Conservation (phyloP, 2,113 vertebrate species). For the Sporophila hypoxantha region DNA sequence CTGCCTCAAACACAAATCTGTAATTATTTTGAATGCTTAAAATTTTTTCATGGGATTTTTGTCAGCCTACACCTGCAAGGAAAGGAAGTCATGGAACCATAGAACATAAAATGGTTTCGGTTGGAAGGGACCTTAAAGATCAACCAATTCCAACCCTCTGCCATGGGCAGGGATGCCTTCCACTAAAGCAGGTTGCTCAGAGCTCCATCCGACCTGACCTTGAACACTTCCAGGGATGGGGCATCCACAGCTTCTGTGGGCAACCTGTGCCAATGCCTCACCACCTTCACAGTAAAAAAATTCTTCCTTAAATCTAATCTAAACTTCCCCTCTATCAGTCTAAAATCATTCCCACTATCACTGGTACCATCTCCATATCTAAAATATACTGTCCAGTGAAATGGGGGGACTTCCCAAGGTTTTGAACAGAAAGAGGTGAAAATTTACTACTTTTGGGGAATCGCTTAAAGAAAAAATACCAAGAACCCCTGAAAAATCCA, state of each 20-base stretch:
- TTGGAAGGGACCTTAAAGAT: neutral
- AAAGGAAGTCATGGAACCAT: neutral
- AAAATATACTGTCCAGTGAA: neutral
- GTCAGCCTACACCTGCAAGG: neutral
- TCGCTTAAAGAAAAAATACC: neutral
- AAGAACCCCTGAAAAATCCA: neutral
- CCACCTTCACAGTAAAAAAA: neutral
- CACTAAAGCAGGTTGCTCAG: neutral
- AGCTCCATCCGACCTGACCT: neutral
- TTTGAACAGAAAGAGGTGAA: neutral
- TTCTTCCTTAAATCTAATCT: neutral
- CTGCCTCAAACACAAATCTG: neutral
- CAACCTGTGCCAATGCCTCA: neutral
- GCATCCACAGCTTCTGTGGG: neutral
- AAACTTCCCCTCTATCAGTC: neutral
- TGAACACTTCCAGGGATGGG: neutral
- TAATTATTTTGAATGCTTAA: neutral
- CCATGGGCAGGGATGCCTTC: neutral
- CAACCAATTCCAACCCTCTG: neutral
- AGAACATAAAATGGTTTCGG: neutral
- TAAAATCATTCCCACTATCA: neutral
- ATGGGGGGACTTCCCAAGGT: neutral
- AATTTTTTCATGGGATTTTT: neutral
- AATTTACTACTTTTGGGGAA: neutral
- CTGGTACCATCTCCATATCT: neutral